These are phyloP conservation scores for Cataglyphis altisquamis DNA, from an alignment of 2,888 invertebrate genomes.

Conservation along the genomic window DNA sequence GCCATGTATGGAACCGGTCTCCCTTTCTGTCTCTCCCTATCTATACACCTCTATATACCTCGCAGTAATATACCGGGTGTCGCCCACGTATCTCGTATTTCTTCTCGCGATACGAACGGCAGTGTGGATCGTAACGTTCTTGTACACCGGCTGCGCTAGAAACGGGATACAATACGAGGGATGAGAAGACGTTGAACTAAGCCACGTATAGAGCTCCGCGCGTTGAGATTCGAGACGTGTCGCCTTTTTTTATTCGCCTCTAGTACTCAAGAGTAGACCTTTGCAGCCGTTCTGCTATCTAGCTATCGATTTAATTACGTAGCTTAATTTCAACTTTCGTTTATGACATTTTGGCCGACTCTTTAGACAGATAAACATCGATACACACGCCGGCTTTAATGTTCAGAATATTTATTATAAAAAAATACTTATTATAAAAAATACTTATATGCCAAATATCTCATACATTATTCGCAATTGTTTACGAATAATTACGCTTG, in stretches of 20 bases:
- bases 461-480: neutral
- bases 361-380: neutral
- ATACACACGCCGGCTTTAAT: neutral
- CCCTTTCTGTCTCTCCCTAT: conserved; percentile 81
- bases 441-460: neutral
- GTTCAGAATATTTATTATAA: neutral
- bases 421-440: neutral
- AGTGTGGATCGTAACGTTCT: conserved; percentile 64
- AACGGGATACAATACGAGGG: conserved; percentile 27
- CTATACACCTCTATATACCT: conserved; percentile 77
- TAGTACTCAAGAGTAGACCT: neutral
- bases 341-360: neutral
- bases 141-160: conserved; percentile 36
- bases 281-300: neutral
- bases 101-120: conserved; percentile 66
- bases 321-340: neutral
- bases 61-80: conserved; percentile 82
- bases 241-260: conserved; percentile 41
- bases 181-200: conserved; percentile 49
- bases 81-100: conserved; percentile 79
- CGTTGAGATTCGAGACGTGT: conserved; percentile 64
- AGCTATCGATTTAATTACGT: conserved; percentile 5
- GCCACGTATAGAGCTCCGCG: conserved; percentile 59
- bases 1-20: conserved; percentile 86
- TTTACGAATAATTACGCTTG: neutral